Evolutionary conservation across 2,113 vertebrate species (phyloP).

Genomic region (Plestiodon gilberti): DNA sequence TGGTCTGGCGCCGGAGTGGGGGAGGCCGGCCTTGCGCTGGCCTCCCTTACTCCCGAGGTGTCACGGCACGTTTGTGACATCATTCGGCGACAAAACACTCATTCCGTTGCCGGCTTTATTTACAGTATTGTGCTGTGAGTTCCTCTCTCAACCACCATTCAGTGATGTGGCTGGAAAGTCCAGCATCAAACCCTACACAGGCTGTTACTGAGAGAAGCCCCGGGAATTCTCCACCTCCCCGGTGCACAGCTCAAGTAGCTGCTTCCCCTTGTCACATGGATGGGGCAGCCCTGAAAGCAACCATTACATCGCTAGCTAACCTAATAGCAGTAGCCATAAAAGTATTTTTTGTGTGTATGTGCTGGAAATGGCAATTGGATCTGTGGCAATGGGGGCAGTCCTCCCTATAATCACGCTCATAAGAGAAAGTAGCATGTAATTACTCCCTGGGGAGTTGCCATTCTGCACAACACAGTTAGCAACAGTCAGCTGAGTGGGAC

Average conservation of each 20-base stretch:
- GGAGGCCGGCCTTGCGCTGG: too few species aligned
- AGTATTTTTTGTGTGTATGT: not conserved
- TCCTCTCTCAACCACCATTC: not conserved
- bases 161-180: not conserved
- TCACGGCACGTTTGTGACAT: too few species aligned
- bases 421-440: not conserved
- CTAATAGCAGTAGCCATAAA: not conserved
- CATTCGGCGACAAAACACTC: too few species aligned
- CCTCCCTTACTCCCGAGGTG: too few species aligned
- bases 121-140: too few species aligned
- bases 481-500: conserved; percentile 17
- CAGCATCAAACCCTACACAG: not conserved
- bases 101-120: too few species aligned
- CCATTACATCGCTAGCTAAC: not conserved
- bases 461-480: conserved; percentile 3
- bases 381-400: not conserved
- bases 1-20: too few species aligned
- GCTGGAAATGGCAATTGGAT: not conserved
- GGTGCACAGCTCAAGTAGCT: too few species aligned
- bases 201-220: not conserved
- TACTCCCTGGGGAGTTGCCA: not conserved
- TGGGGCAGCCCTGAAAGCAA: too few species aligned
- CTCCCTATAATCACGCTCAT: not conserved
- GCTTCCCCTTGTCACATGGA: too few species aligned
- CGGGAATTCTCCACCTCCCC: not conserved